Percentiles rank a stretch among this genome's conserved stretches.
phyloP scores from a whole-genome alignment of 2,113 vertebrate genomes.

The Saguinus midas region DNA sequence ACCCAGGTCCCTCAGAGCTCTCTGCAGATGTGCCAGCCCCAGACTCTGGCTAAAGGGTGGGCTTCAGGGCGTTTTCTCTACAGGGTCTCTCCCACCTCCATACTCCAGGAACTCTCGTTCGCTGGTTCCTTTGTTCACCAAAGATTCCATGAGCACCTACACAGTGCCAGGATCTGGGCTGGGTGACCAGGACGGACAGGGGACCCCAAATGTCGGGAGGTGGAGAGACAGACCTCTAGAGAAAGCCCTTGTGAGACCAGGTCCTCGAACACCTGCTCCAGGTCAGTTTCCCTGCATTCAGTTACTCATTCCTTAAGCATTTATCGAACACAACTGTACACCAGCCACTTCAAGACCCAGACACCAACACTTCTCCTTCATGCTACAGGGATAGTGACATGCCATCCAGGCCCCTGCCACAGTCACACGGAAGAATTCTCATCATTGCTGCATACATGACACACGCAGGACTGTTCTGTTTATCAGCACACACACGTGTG shows the following conservation, averaged over 20 bases:
- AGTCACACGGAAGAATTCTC: fast-evolving
- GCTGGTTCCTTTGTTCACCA: neutral
- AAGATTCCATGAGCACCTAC: neutral
- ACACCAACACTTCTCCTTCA: neutral
- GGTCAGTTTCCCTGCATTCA: neutral
- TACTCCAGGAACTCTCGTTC: neutral
- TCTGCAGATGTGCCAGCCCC: fast-evolving
- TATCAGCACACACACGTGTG: fast-evolving
- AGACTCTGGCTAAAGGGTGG: neutral
- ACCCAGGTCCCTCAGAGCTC: neutral
- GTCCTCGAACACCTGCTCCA: neutral
- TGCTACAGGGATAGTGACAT: fast-evolving
- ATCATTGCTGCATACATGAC: neutral
- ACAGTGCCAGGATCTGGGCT: neutral
- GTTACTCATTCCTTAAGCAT: neutral
- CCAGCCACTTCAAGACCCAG: neutral
- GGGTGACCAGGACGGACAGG: neutral
- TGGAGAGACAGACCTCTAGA: neutral
- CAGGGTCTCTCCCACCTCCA: neutral
- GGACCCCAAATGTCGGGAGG: neutral
- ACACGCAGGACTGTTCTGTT: neutral
- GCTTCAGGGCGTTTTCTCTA: fast-evolving
- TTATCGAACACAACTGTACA: neutral
- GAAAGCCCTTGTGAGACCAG: neutral
- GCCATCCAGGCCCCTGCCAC: fast-evolving